Evolutionary conservation across 1,140 invertebrate species (phyloP), one percentile per base, ranked within the genome.

Genomic region (Drosophila mauritiana): DNA sequence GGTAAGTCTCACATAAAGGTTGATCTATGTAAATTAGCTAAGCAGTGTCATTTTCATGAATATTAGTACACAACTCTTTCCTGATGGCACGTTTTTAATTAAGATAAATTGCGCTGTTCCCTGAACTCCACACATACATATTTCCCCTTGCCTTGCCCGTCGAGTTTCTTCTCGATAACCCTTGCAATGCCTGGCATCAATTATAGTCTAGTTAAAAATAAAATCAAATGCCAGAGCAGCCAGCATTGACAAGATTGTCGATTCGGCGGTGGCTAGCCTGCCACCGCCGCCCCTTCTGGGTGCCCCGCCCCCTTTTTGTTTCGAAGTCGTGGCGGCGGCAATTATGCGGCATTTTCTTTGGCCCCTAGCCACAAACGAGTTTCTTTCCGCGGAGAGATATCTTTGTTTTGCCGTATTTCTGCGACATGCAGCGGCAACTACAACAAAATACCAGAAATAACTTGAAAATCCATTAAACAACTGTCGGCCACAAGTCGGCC

Each of bases 381-480:
- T 88, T 82, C 61, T 57, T 69, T 57, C 65, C 68, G 68, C 36
- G 20, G 65, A 79, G 68, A 82, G 83, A 86, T 86, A 88, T 86
- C 82, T 86, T 86, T 86, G 78, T 81, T 86, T 62, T 78, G 43
- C 73, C 54, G 59, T 57, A 40, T 72, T 75, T 81, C 67, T 69
- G 57, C 49, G 57, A 57, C 76, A 73, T 56, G 77, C 82, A 56
- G 75, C 69, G 78, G 69, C 74, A 75, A 86, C 83, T 79, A 76
- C 83, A 86, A 79, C 83, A 86, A 89, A 89, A 89, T 89, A 80
- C 84, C 84, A 89, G 76, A 89, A 89, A 89, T 89, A 89, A 84
- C 84, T 89, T 80, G 84, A 80, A 89, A 89, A 89, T 89, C 84
- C 84, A 89, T 89, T 89, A 89, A 90, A 89, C 68, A 72, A 72